These are phyloP conservation scores for Porites divaricata DNA, from an alignment of 92 coral and sea anemone species.

Conservation along the genomic window DNA sequence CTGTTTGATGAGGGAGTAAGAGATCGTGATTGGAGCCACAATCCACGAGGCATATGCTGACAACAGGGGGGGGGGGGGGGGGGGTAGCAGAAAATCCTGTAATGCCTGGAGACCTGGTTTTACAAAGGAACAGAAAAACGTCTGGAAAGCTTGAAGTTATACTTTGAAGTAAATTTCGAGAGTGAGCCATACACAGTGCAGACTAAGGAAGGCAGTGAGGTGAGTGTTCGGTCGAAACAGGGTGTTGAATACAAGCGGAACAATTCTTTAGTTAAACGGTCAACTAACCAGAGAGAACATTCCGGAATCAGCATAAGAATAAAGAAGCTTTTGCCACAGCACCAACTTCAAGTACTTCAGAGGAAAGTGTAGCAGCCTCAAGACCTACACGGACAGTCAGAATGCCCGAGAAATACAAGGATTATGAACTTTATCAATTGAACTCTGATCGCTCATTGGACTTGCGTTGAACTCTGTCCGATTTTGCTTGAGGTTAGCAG, in stretches of 20 bases:
- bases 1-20: constrained; percentile 50
- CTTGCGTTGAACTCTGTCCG: too few species aligned
- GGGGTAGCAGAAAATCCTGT: constrained; percentile 14
- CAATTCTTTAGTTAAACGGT: constrained; percentile 57
- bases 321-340: constrained; percentile 4
- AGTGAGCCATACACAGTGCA: constrained; percentile 62
- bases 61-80: too few species aligned
- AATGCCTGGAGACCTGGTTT: constrained; percentile 31
- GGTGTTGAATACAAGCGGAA: constrained; percentile 46
- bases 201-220: constrained; percentile 56
- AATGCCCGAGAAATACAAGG: too few species aligned
- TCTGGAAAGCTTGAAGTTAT: constrained; percentile 42
- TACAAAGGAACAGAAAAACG: constrained; percentile 39
- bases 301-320: neutral
- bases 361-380: too few species aligned
- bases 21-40: constrained; percentile 48
- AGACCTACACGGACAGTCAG: too few species aligned
- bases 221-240: constrained; percentile 23
- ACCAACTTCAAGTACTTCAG: neutral
- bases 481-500: too few species aligned
- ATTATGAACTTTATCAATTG: too few species aligned
- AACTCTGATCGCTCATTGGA: too few species aligned
- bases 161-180: neutral
- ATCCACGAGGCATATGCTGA: constrained; percentile 42
- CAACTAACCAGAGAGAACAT: constrained; percentile 25